Evolutionary conservation across 1,140 invertebrate species (phyloP), one percentile per base, ranked within the genome.

Genomic region (Drosophila kanapiae): DNA sequence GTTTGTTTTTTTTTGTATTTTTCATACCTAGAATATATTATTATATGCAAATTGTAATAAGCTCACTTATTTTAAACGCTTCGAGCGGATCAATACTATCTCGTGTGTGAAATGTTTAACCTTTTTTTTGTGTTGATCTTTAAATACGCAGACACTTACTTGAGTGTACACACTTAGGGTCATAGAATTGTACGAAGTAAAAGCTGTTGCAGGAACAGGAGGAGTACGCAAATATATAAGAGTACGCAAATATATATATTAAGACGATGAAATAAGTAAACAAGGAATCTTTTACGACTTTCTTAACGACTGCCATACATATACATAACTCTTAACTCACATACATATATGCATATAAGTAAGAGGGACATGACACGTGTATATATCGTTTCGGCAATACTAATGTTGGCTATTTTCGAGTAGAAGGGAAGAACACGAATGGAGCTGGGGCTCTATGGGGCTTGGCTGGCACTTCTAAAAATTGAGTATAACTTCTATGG

Each of bases 291-390:
- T 90, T 88, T 88, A 88, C 85, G 84, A 88, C 80, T 88, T 88
- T 88, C 84, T 88, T 88, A 88, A 88, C 81, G 85, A 88, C 85
- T 88, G 85, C 85, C 85, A 88, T 88, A 84, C 79, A 87, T 72
- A 64, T 74, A 69, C 56, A 69, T 70, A 83, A 29, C 75, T 49
- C 43, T 56, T 54, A 40, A 62, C 31, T 74, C 49, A 69, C 53
- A 79, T 64, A 58, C 75, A 68, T 69, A 59, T 68, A 53, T 54
- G 23, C 43, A 60, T 40, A 33, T 37, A 53, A 45, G 57, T 60
- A 76, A 47, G 38, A 38, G 43, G 56, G 48, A 49, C 35, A 57
- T 10, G 37, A 31, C 18, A 63, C 35, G 38, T 51, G 57, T 58
- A 68, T 67, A 43, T 58, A 62, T 62, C 48, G 45, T 23, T 62